Evolutionary conservation across 2,797 vertebrate genomes (phyloP).

Genomic region (Trachops cirrhosus): DNA sequence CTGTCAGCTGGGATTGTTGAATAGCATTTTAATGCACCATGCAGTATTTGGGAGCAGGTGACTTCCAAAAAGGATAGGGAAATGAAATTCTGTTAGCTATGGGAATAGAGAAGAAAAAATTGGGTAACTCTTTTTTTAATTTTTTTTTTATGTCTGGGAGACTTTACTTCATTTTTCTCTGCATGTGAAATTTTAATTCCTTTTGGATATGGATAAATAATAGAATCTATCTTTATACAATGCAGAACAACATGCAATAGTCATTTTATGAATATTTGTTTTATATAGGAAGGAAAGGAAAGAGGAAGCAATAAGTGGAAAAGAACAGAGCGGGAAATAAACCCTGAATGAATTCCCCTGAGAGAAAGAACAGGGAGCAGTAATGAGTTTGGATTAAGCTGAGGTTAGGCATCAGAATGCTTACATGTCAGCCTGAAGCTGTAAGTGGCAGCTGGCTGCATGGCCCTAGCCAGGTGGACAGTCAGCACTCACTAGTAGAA

Average conservation of each 20-base stretch:
- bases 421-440: not conserved
- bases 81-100: slow-evolving; percentile 55
- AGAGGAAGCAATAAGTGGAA: not conserved
- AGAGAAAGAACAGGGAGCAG: not conserved
- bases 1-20: slow-evolving; percentile 54
- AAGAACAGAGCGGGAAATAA: not conserved
- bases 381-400: not conserved
- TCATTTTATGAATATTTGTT: slow-evolving; percentile 9
- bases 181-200: not conserved
- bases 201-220: not conserved
- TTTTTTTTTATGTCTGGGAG: not conserved
- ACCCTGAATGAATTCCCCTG: not conserved
- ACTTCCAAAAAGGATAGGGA: slow-evolving; percentile 33
- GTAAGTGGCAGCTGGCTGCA: not conserved
- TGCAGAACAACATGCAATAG: not conserved
- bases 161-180: not conserved
- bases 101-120: not conserved
- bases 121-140: not conserved
- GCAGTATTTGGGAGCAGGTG: slow-evolving; percentile 35
- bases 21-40: slow-evolving; percentile 35
- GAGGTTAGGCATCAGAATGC: not conserved
- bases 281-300: not conserved
- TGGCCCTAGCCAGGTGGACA: slow-evolving; percentile 38
- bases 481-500: not conserved
- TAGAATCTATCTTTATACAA: not conserved